Conservation (phyloP, 2,888 invertebrate genomes). For the Melangyna quadrimaculata region DNA sequence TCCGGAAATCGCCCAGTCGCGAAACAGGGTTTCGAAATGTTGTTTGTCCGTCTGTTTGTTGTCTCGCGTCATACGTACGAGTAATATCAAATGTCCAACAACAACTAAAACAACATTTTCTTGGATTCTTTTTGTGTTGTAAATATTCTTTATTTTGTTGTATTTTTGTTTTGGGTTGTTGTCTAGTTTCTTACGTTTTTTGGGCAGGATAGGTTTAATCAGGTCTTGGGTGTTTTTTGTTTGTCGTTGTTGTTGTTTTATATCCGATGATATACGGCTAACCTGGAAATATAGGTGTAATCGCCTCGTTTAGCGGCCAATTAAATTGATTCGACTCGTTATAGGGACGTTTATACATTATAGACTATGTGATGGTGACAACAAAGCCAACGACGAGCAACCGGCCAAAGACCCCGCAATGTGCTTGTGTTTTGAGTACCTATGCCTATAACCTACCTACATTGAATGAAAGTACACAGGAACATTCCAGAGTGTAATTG, state of each 20-base stretch:
- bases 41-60: slow-evolving; percentile 12
- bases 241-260: no score
- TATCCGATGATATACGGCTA: slow-evolving; percentile 51
- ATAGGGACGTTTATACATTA: neutral
- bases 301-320: slow-evolving; percentile 52
- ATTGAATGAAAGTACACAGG: slow-evolving; percentile 53
- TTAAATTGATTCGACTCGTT: slow-evolving; percentile 29
- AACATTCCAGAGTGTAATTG: slow-evolving; percentile 64
- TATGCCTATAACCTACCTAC: neutral
- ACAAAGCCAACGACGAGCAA: neutral
- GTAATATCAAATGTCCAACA: slow-evolving; percentile 12
- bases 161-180: neutral
- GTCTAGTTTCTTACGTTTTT: neutral
- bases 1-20: slow-evolving; percentile 56
- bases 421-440: neutral
- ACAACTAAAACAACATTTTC: slow-evolving; percentile 28
- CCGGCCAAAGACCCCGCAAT: slow-evolving; percentile 31
- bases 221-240: slow-evolving; percentile 12
- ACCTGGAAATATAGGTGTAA: slow-evolving; percentile 50
- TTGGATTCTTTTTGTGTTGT: slow-evolving; percentile 59
- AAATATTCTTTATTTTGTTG: slow-evolving; percentile 27
- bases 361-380: slow-evolving; percentile 11
- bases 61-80: slow-evolving; percentile 17
- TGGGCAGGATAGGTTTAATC: slow-evolving; percentile 44
- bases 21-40: slow-evolving; percentile 46